Evolutionary conservation across 2,888 invertebrate species (phyloP).

Genomic region (Lasioglossum oenotherae): DNA sequence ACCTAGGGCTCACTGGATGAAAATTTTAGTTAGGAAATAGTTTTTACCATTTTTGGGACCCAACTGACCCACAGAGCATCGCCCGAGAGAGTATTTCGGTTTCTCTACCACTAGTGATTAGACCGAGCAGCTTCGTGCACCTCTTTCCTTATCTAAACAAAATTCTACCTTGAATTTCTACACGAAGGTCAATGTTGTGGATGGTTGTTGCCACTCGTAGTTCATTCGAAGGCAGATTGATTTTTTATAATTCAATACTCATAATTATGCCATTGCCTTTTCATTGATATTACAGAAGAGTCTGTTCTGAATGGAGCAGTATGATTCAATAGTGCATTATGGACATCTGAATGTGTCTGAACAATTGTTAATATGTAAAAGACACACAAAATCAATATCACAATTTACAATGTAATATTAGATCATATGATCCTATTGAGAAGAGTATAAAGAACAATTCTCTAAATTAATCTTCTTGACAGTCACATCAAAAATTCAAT

Average conservation of each 20-base stretch:
- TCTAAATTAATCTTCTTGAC: no score
- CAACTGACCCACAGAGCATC: not conserved
- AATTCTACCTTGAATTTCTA: not conserved
- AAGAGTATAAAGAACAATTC: not conserved
- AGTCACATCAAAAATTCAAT: not conserved
- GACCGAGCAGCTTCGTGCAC: not conserved
- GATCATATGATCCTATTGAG: not conserved
- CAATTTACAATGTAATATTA: not conserved
- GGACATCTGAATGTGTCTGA: not conserved
- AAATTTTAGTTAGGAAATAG: not conserved
- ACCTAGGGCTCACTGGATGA: not conserved
- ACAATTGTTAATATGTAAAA: not conserved
- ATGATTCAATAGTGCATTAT: not conserved
- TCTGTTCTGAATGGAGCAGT: not conserved
- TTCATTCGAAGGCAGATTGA: not conserved
- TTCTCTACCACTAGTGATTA: conserved; percentile 10
- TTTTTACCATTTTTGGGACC: not conserved
- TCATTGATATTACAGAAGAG: not conserved
- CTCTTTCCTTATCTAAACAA: not conserved
- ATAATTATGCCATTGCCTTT: not conserved
- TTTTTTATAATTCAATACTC: not conserved
- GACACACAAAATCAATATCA: not conserved
- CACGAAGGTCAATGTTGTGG: not conserved
- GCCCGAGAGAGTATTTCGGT: not conserved
- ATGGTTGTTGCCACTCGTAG: no score